Evolutionary conservation across 2,797 vertebrate genomes (phyloP), one percentile per base, ranked within the genome.

Genomic region (Enteromius treurensis): DNA sequence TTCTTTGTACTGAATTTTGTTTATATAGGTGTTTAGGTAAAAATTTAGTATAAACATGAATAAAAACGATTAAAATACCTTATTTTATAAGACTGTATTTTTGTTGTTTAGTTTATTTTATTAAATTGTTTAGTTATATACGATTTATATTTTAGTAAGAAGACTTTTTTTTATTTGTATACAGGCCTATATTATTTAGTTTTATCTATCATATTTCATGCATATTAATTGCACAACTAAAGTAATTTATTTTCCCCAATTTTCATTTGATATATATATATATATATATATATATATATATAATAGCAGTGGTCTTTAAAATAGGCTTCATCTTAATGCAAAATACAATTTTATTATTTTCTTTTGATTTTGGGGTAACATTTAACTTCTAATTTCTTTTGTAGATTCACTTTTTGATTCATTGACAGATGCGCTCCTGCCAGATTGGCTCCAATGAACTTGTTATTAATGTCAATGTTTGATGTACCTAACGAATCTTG

Each of bases 391-490:
- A 21, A n/a, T 32, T 49, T 47, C 26, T 78, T 60, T 21, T 10
- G 32, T 3, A 34, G 1, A 47, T 8, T 45, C 13, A 32, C 3
- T 19, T 10, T 77, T 45, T 64, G 17, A 9, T 49, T 32, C 0
- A 47, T 11, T 29, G 71, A n/a, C 5, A 37, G 14, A 64, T 58
- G 32, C 58, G n/a, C 32, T 78, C 17, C 15, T 64, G 42, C 1
- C 15, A 64, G 2, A 29, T 29, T 21, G 42, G 40, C 55, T 65
- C 17, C 2, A n/a, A 3, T 77, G 23, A 62, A 6, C 40, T 45
- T 62, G 37, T 62, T 42, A 29, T 29, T 13, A 23, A 26, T 42
- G 74, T 76, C 74, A 77, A 11, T 64, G 47, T 77, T 45, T 29
- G 75, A 60, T 45, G 55, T 21, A 3, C 3, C 4, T 55, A 14